Evolutionary conservation across 2,888 invertebrate species (phyloP).

Genomic region (Nemoura dubitans): DNA sequence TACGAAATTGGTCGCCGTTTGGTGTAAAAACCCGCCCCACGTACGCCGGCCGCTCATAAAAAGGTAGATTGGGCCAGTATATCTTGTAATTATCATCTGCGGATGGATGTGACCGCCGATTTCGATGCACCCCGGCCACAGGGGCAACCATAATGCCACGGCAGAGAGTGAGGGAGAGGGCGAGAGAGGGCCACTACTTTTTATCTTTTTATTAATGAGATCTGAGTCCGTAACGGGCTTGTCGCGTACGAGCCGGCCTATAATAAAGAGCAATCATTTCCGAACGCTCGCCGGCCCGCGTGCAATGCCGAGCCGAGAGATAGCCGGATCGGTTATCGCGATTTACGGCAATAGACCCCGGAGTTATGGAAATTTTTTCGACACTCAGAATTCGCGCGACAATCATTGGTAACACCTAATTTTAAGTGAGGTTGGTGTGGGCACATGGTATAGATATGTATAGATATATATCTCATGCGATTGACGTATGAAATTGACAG

Average conservation of each 20-base stretch:
- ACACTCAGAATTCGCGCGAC: background rate
- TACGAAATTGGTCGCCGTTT: background rate
- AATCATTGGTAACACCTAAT: background rate
- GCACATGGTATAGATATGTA: background rate
- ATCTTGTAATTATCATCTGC: constrained; percentile 19
- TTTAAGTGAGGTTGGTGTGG: background rate
- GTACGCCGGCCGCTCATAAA: constrained; percentile 9
- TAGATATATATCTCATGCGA: background rate
- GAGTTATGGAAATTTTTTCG: constrained; percentile 7
- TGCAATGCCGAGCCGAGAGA: background rate
- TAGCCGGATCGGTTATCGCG: background rate
- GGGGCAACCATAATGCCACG: background rate
- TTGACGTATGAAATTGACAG: background rate
- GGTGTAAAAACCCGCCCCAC: background rate
- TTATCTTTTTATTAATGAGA: constrained; percentile 12
- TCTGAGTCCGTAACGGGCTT: background rate
- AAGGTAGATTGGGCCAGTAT: background rate
- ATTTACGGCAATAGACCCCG: background rate
- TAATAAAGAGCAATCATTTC: constrained; percentile 5
- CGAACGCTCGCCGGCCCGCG: background rate
- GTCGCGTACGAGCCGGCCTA: background rate
- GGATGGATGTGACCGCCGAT: background rate
- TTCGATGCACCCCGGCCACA: background rate
- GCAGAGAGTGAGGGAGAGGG: too few species aligned
- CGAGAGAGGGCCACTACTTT: background rate